Percentiles rank a stretch among this genome's conserved stretches.
These are phyloP conservation scores for Paraescarpia echinospica DNA, from an alignment of 1,140 invertebrate genomes.

Conservation along the genomic window DNA sequence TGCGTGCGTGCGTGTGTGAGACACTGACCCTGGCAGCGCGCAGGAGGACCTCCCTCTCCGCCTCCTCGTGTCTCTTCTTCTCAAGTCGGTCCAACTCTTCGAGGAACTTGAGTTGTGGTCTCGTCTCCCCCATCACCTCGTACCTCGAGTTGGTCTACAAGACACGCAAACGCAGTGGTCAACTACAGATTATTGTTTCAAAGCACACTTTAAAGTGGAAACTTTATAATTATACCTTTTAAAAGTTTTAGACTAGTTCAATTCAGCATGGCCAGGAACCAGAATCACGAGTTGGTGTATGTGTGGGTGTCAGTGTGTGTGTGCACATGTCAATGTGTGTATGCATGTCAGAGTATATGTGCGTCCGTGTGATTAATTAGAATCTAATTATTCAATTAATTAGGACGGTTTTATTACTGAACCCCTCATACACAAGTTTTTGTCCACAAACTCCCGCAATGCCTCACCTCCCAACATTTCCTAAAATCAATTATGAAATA, in stretches of 20 bases:
- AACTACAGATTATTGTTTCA: too few species aligned
- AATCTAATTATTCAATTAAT: too few species aligned
- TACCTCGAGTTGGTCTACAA: constrained; percentile 81
- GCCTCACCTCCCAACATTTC: background rate
- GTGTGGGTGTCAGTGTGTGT: too few species aligned
- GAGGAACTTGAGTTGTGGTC: constrained; percentile 89
- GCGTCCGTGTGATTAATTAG: too few species aligned
- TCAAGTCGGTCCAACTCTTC: constrained; percentile 94
- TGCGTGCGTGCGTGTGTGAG: too few species aligned
- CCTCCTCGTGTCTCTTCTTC: constrained; percentile 89
- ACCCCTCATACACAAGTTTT: background rate
- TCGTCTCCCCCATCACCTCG: constrained; percentile 88
- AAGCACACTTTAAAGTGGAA: too few species aligned
- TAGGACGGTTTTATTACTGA: too few species aligned
- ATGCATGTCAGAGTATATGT: too few species aligned
- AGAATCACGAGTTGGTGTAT: too few species aligned
- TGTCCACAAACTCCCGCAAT: background rate
- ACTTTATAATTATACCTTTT: too few species aligned
- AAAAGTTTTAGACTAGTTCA: background rate
- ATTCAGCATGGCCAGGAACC: too few species aligned
- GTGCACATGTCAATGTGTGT: too few species aligned
- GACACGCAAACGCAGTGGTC: constrained; percentile 23
- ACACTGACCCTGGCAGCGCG: constrained; percentile 79
- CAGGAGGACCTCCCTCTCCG: constrained; percentile 88
- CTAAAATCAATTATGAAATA: background rate